These are phyloP conservation scores for Drosophila santomea DNA, from an alignment of 1,140 invertebrate genomes.

Conservation along the genomic window DNA sequence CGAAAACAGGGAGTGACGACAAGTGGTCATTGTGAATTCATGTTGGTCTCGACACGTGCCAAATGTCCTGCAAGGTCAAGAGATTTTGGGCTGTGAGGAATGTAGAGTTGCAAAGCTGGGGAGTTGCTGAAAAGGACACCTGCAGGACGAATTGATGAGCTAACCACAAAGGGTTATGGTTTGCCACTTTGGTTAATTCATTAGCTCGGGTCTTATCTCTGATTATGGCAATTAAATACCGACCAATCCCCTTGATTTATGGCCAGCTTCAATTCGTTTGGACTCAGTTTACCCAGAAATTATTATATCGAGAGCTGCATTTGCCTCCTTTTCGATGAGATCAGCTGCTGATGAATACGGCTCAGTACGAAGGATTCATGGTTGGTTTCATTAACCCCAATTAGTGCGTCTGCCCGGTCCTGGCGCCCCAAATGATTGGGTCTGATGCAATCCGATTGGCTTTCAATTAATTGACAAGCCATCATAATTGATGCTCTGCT, in stretches of 20 bases:
- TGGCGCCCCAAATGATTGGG: constrained; percentile 5
- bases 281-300: neutral
- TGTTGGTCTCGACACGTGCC: constrained; percentile 71
- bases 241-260: constrained; percentile 28
- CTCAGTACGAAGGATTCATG: constrained; percentile 17
- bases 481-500: constrained; percentile 68
- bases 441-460: constrained; percentile 51
- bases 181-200: constrained; percentile 9
- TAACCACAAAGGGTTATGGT: constrained; percentile 27
- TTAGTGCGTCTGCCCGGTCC: constrained; percentile 36
- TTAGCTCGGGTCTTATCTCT: constrained; percentile 7
- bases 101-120: neutral
- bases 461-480: constrained; percentile 75
- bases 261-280: constrained; percentile 23
- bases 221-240: constrained; percentile 33
- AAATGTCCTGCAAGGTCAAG: constrained; percentile 32
- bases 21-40: constrained; percentile 75
- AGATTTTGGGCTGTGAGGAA: constrained; percentile 4
- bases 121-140: constrained; percentile 20
- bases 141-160: constrained; percentile 3
- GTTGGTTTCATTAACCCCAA: constrained; percentile 67
- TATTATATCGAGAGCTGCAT: neutral
- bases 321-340: neutral
- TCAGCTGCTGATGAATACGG: constrained; percentile 6
- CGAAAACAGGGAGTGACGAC: constrained; percentile 33